Evolutionary conservation across 2,113 vertebrate species (phyloP).

Genomic region (Aegotheles bennettii): DNA sequence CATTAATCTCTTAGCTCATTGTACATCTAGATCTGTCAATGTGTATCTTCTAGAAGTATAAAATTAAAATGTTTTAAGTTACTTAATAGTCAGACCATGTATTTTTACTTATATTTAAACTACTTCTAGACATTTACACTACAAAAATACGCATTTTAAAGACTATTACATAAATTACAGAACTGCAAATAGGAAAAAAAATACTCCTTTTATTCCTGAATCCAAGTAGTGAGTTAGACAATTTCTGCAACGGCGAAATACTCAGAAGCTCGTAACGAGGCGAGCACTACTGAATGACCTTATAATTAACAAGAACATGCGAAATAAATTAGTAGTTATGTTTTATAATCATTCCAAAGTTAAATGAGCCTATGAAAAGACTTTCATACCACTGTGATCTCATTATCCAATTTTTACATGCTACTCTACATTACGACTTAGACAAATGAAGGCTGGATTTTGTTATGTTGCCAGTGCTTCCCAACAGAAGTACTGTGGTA

Average conservation of each 20-base stretch:
- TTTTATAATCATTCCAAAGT: conserved; percentile 26
- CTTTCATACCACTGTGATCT: neutral
- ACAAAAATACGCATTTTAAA: neutral
- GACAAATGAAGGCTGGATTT: neutral
- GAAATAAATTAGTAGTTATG: conserved; percentile 38
- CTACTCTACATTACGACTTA: neutral
- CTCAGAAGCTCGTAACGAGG: neutral
- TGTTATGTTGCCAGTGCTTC: neutral
- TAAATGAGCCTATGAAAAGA: conserved; percentile 32
- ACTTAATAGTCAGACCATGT: neutral
- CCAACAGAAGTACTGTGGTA: neutral
- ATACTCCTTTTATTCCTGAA: neutral
- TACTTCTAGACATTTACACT: neutral
- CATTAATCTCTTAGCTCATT: neutral
- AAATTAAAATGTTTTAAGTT: neutral
- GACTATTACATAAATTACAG: neutral
- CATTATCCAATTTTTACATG: conserved; percentile 1
- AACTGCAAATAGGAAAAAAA: neutral
- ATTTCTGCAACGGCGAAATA: neutral
- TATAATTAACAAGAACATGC: conserved; percentile 45
- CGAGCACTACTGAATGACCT: neutral
- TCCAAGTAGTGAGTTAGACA: neutral
- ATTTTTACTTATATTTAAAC: neutral
- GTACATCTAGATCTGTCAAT: neutral
- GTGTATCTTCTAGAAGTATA: neutral